These are phyloP conservation scores for Moxostoma hubbsi DNA, from an alignment of 2,797 vertebrate genomes.

Conservation along the genomic window DNA sequence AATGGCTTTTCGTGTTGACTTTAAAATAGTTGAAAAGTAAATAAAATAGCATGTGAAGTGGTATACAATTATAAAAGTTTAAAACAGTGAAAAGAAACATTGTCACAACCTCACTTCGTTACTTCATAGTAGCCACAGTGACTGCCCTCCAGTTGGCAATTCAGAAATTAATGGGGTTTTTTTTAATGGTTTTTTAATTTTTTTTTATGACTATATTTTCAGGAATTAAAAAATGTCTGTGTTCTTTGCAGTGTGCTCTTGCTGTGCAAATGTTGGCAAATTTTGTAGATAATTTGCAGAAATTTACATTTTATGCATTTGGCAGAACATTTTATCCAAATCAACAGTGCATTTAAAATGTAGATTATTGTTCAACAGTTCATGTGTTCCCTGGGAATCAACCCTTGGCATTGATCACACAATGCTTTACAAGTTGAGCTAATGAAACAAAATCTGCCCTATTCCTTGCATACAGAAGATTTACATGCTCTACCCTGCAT, in stretches of 20 bases:
- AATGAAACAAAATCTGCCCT: background rate
- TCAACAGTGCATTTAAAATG: too few relatives aligned
- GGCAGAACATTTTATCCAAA: background rate
- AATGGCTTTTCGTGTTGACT: background rate
- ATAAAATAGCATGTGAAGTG: too few relatives aligned
- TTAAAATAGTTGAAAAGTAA: background rate
- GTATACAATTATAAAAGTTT: background rate
- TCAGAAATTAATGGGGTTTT: too few relatives aligned
- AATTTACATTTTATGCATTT: slow-evolving; percentile 12
- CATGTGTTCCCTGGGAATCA: background rate
- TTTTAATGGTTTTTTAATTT: too few relatives aligned
- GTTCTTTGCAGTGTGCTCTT: too few relatives aligned
- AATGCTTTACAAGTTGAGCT: background rate
- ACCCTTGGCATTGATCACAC: background rate
- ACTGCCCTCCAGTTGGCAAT: too few relatives aligned
- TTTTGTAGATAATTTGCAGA: background rate
- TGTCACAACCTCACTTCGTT: too few relatives aligned
- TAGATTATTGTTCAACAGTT: background rate
- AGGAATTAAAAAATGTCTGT: too few relatives aligned
- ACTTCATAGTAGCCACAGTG: too few relatives aligned
- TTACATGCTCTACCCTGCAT: background rate
- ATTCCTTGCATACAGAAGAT: background rate
- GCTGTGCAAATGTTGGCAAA: background rate
- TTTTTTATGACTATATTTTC: too few relatives aligned
- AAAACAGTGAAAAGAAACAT: too few relatives aligned